Evolutionary conservation across 2,797 vertebrate species (phyloP), one percentile per base, ranked within the genome.

Genomic region (Yasuhikotakia modesta): DNA sequence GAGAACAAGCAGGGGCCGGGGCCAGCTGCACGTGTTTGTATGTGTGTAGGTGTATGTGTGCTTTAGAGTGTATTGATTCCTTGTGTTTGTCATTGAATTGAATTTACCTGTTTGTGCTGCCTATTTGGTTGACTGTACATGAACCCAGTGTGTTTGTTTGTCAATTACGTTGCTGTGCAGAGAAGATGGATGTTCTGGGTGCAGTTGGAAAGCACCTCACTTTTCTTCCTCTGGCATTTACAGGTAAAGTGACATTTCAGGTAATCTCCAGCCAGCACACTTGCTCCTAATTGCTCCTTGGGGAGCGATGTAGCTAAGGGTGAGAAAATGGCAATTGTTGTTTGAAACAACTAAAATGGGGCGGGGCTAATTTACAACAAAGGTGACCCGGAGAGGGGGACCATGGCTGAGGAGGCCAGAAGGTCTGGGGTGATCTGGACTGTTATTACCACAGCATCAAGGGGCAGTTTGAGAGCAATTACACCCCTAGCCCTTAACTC

Each of bases 391-490:
- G 52, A 83, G 65, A 73, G 65, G 77, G 78, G 32, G 70, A 84
- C 32, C 58, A 71, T 74, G 81, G 76, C 76, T 64, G 66, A 63
- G 32, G 55, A 30, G 72, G 81, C 76, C 75, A 48, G 69, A 63
- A 48, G 72, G 79, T 57, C 30, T 43, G 27, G 46, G 58, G 67
- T 71, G 55, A 82, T 85, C 87, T 85, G 84, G 78, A 81, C 80
- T 74, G 60, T 88, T 88, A 88, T 88, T 91, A 86, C 79, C 77
- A 70, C 57, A 83, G 74, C 85, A 88, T 90, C 86, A 84, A 83
- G 79, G 83, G 86, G 85, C 82, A 85, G 85, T 88, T 88, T 86
- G 81, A 84, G 84, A 82, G 84, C 89, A 86, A 89, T 92, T 88
- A 87, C 85, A 85, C 74, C 78, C 75, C 76, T 79, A 75, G 80